Evolutionary conservation across 1,140 invertebrate species (phyloP).

Genomic region (Apolygus lucorum): DNA sequence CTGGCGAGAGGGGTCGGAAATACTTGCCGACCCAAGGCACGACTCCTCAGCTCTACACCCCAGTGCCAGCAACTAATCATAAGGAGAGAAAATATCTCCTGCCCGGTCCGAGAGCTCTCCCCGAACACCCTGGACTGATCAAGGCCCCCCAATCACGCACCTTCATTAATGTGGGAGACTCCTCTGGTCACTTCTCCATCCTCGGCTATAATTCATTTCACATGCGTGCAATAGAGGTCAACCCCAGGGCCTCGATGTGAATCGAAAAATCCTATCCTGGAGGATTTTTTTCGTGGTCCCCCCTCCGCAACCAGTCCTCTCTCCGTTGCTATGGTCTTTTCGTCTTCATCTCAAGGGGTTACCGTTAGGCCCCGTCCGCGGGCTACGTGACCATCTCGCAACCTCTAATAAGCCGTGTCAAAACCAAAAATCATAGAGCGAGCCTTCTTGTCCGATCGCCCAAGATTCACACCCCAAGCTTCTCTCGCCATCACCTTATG

Average conservation of each 20-base stretch:
- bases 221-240: background rate
- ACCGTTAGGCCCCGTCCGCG: background rate
- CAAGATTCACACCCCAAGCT: background rate
- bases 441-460: background rate
- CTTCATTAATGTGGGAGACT: background rate
- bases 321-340: background rate
- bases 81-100: background rate
- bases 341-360: background rate
- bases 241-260: background rate
- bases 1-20: background rate
- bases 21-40: background rate
- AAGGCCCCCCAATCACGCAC: background rate
- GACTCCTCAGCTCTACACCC: background rate
- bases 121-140: background rate
- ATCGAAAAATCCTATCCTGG: background rate
- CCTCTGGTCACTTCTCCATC: background rate
- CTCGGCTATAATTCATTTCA: background rate
- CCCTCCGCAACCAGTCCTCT: background rate
- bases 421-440: background rate
- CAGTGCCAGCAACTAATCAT: background rate
- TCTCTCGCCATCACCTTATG: background rate
- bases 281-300: background rate
- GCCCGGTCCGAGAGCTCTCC: background rate
- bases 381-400: background rate
- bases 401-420: background rate